Evolutionary conservation across 2,797 vertebrate species (phyloP), one percentile per base, ranked within the genome.

Genomic region (Halcyon chelicuti): DNA sequence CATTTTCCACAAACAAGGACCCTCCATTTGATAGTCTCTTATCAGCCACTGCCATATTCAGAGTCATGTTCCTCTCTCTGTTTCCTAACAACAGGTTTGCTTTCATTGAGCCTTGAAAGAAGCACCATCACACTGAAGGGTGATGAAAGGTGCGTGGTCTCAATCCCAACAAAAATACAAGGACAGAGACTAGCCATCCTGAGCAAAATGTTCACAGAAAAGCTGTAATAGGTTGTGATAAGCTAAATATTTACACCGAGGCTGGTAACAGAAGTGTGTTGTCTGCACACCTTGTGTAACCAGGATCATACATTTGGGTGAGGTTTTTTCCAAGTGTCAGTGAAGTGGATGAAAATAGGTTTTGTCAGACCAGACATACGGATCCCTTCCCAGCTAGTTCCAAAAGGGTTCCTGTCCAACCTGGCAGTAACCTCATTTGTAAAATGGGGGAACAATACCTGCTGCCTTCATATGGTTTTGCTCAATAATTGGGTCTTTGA

Each of bases 301-400:
- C 86, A 55, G 46, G 21, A 40, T 26, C 40, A 2, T n/a, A 7
- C 19, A 1, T 51, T 54, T 39, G 52, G 46, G 35, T 1, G 7
- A 33, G 49, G 14, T 14, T 6, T 46, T 58, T 65, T 42, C 67
- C 13, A 28, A 33, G 42, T 58, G 71, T n/a, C 81, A 73, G 63
- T 12, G 29, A 52, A 78, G 83, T 25, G 74, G 77, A 40, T 57
- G 89, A 37, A 80, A 77, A 71, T 47, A 26, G 46, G 31, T 20
- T 57, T 79, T 79, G 81, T 55, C 88, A 46, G 66, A 55, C 23
- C 25, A 89, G 63, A 57, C 63, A 70, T 42, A 35, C 1, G 51
- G 74, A 78, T 91, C 74, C 75, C 72, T 86, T 91, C 87, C 67
- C 89, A 67, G 74, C 77, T 37, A 2, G 42, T 66, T 90, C 83